A percentile compares a stretch with the other conserved stretches of the same genome.
Conservation (phyloP, 1,140 invertebrate species). For the Magallana gigas region DNA sequence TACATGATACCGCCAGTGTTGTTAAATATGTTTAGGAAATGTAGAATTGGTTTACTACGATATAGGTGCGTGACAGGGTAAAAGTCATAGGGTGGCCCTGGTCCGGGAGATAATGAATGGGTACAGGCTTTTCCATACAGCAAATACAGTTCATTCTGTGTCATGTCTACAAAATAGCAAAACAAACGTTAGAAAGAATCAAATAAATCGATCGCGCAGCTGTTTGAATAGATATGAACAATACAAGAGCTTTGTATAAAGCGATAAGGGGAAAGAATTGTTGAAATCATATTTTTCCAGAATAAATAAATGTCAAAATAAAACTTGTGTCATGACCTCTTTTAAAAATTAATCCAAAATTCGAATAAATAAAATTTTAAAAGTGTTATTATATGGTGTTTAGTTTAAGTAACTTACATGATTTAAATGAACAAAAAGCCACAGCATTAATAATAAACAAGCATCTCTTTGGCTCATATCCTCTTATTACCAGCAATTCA, state of each 20-base stretch:
- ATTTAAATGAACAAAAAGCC: not conserved
- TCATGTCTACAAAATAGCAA: slow-evolving; percentile 59
- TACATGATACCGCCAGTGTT: slow-evolving; percentile 55
- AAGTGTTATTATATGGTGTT: too few species aligned
- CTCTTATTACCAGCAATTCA: not conserved
- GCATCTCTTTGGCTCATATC: not conserved
- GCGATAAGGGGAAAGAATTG: too few species aligned
- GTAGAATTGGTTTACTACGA: slow-evolving; percentile 53
- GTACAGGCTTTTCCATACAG: slow-evolving; percentile 45
- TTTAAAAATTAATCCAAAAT: too few species aligned
- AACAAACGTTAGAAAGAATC: not conserved
- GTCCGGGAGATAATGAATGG: not conserved
- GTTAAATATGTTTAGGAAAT: slow-evolving; percentile 47
- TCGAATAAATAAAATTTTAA: too few species aligned
- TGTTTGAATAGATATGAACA: too few species aligned
- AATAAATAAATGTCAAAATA: too few species aligned
- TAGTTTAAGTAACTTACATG: slow-evolving; percentile 5
- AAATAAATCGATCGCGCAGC: too few species aligned
- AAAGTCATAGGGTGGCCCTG: not conserved
- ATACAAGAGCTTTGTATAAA: too few species aligned
- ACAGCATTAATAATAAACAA: not conserved
- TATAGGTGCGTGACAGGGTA: slow-evolving; percentile 44
- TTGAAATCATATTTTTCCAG: too few species aligned
- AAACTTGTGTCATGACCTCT: too few species aligned
- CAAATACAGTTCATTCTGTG: slow-evolving; percentile 46